Evolutionary conservation across 2,797 vertebrate species (phyloP).

Genomic region (Loris lydekkerianus): DNA sequence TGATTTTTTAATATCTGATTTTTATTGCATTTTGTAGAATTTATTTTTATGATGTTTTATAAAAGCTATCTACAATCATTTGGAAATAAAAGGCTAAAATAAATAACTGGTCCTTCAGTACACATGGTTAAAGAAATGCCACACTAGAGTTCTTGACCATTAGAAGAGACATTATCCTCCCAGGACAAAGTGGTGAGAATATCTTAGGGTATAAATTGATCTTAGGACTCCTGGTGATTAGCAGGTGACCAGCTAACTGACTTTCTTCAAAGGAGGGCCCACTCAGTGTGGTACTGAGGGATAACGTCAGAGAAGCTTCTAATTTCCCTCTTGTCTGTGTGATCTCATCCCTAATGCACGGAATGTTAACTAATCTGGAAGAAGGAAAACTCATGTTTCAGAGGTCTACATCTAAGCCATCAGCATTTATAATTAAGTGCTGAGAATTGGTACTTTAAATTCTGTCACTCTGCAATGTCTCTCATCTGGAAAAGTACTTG

Average conservation of each 20-base stretch:
- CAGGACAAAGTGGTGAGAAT: neutral
- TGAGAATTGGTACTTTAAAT: neutral
- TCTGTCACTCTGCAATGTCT: neutral
- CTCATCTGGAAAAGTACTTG: neutral
- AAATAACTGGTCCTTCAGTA: neutral
- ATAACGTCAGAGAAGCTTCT: neutral
- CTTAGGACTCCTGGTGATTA: neutral
- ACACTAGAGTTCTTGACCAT: neutral
- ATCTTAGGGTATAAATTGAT: neutral
- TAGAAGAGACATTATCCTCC: neutral
- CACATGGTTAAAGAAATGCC: neutral
- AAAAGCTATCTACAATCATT: neutral
- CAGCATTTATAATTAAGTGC: neutral
- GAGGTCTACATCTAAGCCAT: neutral
- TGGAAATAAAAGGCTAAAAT: neutral
- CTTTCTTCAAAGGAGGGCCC: neutral
- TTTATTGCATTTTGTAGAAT: neutral
- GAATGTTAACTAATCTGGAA: neutral
- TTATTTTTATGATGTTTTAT: neutral
- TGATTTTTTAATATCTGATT: neutral
- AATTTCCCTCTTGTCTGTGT: neutral
- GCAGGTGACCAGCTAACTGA: neutral
- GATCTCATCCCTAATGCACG: neutral
- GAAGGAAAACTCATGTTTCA: neutral
- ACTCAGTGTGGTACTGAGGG: fast-evolving